A percentile compares a stretch with the other conserved stretches of the same genome.
These are phyloP conservation scores for Tetramorium bicarinatum DNA, from an alignment of 2,888 invertebrate genomes.

Conservation along the genomic window DNA sequence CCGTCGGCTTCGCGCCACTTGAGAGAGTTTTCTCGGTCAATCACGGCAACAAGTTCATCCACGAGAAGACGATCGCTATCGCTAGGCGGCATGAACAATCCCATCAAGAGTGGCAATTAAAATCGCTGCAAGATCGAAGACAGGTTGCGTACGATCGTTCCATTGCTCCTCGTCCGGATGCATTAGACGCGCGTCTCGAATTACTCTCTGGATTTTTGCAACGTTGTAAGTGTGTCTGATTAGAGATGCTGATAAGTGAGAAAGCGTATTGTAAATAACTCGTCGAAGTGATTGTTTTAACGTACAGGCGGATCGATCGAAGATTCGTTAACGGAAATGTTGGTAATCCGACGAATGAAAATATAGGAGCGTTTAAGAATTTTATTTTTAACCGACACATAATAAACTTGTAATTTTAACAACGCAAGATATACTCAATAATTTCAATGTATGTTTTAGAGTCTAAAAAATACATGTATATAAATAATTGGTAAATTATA, in stretches of 20 bases:
- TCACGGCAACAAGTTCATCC: neutral
- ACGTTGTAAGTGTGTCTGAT: conserved; percentile 46
- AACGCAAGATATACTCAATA: neutral
- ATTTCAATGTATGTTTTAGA: neutral
- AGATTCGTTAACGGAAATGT: neutral
- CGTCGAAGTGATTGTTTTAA: conserved; percentile 42
- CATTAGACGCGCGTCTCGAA: conserved; percentile 9
- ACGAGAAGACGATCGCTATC: neutral
- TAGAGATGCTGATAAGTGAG: conserved; percentile 50
- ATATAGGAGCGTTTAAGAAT: too few species aligned
- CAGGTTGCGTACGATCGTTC: neutral
- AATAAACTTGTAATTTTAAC: neutral
- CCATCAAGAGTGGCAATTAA: neutral
- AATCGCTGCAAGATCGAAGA: neutral
- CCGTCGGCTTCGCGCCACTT: neutral
- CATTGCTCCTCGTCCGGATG: conserved; percentile 12
- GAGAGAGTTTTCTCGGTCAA: conserved; percentile 29
- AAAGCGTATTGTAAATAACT: conserved; percentile 51
- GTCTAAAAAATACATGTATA: too few species aligned
- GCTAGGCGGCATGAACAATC: conserved; percentile 5
- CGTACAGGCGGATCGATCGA: neutral
- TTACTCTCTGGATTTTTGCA: conserved; percentile 20
- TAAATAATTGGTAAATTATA: too few species aligned
- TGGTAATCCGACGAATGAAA: neutral
- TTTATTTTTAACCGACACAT: neutral